Evolutionary conservation across 2,888 invertebrate genomes (phyloP), one percentile per base, ranked within the genome.

Genomic region (Caenorhabditis becei): DNA sequence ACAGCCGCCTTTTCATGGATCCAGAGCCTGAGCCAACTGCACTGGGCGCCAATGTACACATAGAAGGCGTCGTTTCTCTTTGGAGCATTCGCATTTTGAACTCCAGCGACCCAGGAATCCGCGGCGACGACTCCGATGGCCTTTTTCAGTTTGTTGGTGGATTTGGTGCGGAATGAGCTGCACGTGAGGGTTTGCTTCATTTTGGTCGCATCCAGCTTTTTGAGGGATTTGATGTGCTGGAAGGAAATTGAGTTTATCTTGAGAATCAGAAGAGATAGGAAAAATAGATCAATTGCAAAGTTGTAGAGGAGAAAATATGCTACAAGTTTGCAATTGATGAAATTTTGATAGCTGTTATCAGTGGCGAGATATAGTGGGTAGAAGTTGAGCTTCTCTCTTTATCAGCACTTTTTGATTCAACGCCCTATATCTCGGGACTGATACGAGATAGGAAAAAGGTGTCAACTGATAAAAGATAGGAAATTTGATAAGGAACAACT

Each of bases 1-100:
- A 14, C 11, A 1, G 20, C n/a, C 8, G 20, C 1, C 1, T 16
- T 20, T 2, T 4, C 14, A 0, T 44, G 11, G 26, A 74, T 41
- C 74, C 74, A 74, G 7, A 74, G 1, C 4, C 74, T 49, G n/a
- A 74, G 44, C 74, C 74, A 74, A n/a, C 59, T 59, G 53, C 74
- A 74, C 28, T 51, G 10, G 3, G 18, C 14, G 37, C 70, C 63
- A 44, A 74, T 37, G 20, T 28, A 0, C 0, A 74, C 37, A 11
- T n/a, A 35, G 20, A 74, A 66, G 5, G 4, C 1, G 23, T 58
- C 65, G 8, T 49, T 23, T 47, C 35, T 28, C 10, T 58, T 11
- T 0, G 0, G 18, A 1, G 26, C 8, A 4, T 18, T 24, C 5
- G 11, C 18, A 16, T 49, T 63, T n/a, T 5, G 18, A 16, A n/a